Percentiles rank a stretch among this genome's conserved stretches.
Conservation (phyloP, 2,888 invertebrate genomes). For the Gisinianus flammeolus region DNA sequence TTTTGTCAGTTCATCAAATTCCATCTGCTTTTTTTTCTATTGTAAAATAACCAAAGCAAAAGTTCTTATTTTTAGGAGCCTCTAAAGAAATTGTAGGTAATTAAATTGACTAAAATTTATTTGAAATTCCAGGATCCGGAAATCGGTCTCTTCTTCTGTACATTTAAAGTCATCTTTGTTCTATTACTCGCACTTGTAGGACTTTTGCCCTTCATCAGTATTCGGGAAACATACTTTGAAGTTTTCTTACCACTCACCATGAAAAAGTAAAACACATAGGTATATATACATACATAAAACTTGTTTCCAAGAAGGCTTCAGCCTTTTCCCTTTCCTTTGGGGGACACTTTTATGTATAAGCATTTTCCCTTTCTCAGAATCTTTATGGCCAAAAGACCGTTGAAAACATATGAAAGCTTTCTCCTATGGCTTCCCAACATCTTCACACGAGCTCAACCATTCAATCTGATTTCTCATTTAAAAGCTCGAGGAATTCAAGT, state of each 20-base stretch:
- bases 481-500: conserved; percentile 70
- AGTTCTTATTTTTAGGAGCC: too few species aligned
- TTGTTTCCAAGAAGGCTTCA: too few species aligned
- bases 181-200: conserved; percentile 68
- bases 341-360: too few species aligned
- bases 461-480: conserved; percentile 67
- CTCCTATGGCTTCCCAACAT: conserved; percentile 65
- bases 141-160: conserved; percentile 69
- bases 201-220: conserved; percentile 69
- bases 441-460: conserved; percentile 11
- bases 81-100: too few species aligned
- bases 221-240: conserved; percentile 70
- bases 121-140: conserved; percentile 66
- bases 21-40: too few species aligned
- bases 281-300: too few species aligned
- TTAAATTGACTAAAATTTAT: too few species aligned
- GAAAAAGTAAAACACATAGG: conserved; percentile 60
- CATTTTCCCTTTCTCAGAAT: too few species aligned
- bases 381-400: conserved; percentile 60
- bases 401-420: conserved; percentile 62
- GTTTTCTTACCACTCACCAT: conserved; percentile 67
- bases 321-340: too few species aligned
- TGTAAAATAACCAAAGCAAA: too few species aligned
- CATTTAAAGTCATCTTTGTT: conserved; percentile 65
- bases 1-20: too few species aligned